Conservation (phyloP, 2,797 vertebrate genomes). For the Rhyacichthys aspro region DNA sequence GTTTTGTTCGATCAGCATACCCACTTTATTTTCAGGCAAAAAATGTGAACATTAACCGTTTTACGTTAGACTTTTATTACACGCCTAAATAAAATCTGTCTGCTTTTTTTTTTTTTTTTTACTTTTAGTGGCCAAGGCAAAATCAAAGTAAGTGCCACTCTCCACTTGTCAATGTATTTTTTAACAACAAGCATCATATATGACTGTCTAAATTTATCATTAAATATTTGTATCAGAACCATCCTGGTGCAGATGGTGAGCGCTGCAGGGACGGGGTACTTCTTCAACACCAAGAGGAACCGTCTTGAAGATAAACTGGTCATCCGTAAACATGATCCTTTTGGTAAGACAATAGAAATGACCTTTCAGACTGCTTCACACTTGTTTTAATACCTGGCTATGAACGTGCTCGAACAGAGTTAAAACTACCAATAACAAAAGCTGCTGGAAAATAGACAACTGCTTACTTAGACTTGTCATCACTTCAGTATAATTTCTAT, state of each 20-base stretch:
- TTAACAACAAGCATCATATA: background rate
- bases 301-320: slow-evolving; percentile 88
- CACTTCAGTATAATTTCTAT: background rate
- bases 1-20: no score
- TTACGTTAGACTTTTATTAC: no score
- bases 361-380: no score
- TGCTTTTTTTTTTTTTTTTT: slow-evolving; percentile 53
- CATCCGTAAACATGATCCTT: slow-evolving; percentile 88
- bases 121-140: slow-evolving; percentile 89
- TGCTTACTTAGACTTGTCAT: no score
- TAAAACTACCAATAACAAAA: no score
- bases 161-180: no score
- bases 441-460: no score
- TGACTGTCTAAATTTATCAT: background rate
- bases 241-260: slow-evolving; percentile 94
- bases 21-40: no score
- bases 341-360: slow-evolving; percentile 80
- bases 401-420: no score
- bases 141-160: slow-evolving; percentile 90
- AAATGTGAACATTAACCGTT: no score
- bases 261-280: slow-evolving; percentile 88
- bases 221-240: slow-evolving; percentile 70
- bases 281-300: slow-evolving; percentile 87
- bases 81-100: background rate
- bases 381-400: no score